phyloP scores from a whole-genome alignment of 2,113 vertebrate genomes.

The Mustela lutreola region DNA sequence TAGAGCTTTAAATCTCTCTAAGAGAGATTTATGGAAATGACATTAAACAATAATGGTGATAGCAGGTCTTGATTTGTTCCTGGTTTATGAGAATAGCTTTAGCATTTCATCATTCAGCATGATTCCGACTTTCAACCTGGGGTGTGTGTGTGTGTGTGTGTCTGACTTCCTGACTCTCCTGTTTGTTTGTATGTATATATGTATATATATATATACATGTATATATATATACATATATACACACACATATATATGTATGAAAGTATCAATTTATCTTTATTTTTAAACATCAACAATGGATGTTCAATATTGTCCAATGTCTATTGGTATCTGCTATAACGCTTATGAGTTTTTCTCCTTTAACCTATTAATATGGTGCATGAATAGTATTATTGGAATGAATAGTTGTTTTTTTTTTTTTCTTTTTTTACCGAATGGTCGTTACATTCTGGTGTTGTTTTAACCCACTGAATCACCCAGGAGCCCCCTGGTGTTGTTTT shows the following conservation, averaged over 20 bases:
- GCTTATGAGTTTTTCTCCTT: neutral
- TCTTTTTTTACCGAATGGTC: neutral
- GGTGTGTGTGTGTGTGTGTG: neutral
- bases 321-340: neutral
- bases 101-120: neutral
- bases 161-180: neutral
- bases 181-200: neutral
- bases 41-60: neutral
- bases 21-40: neutral
- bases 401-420: neutral
- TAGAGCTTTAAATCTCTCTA: neutral
- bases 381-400: neutral
- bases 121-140: neutral
- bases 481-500: neutral
- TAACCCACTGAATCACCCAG: neutral
- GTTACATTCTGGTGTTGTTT: neutral
- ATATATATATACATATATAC: no score
- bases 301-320: neutral
- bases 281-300: neutral
- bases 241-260: no score
- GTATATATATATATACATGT: fast-evolving
- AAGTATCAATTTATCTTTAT: neutral
- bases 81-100: neutral
- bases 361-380: neutral
- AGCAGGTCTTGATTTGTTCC: neutral